Conservation (phyloP, 2,888 invertebrate genomes). For the Tetanocera ferruginea region DNA sequence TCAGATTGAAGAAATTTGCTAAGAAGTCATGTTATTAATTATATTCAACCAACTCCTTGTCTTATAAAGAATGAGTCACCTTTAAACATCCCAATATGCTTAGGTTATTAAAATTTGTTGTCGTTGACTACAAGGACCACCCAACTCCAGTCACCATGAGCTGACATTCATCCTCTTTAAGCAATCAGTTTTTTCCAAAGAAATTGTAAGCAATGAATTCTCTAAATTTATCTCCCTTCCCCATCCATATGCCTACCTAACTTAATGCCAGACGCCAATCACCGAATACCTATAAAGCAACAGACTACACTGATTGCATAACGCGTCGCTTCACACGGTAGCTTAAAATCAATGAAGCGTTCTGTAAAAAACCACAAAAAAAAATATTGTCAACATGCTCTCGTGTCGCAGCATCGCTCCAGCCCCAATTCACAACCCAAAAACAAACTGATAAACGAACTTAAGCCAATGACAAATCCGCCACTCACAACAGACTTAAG, state of each 20-base stretch:
- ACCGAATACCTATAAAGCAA: background rate
- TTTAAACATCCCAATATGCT: no score
- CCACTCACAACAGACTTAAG: conserved; percentile 6
- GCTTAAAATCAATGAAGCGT: conserved; percentile 31
- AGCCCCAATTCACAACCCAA: background rate
- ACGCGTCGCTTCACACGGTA: conserved; percentile 25
- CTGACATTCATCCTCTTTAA: conserved; percentile 11
- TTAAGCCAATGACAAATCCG: conserved; percentile 25
- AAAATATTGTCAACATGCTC: background rate
- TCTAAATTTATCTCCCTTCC: no score
- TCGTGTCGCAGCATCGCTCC: background rate
- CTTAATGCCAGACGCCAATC: background rate
- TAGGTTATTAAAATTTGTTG: no score
- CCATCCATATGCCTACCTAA: no score
- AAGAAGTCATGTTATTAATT: no score
- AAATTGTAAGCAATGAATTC: no score
- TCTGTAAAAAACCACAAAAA: background rate
- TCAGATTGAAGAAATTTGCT: no score
- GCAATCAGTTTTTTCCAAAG: background rate
- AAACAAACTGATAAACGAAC: background rate
- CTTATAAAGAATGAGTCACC: no score
- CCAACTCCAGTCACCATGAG: background rate
- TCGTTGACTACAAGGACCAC: background rate
- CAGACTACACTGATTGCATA: background rate
- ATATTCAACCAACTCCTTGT: no score